Conservation (phyloP, 2,113 vertebrate species). For the Falco punctatus region DNA sequence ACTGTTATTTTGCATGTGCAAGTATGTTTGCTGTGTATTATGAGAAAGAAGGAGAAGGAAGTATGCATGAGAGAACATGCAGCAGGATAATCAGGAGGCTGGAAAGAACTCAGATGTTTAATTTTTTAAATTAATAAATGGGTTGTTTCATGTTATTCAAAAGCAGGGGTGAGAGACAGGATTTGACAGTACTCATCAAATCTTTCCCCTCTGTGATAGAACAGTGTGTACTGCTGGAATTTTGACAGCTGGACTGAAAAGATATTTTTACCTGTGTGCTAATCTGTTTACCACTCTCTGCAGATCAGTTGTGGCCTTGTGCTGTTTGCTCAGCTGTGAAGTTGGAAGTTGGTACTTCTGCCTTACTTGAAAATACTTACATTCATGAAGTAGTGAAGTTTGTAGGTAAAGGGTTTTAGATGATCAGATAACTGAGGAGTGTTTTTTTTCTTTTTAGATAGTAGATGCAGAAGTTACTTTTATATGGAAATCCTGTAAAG, state of each 20-base stretch:
- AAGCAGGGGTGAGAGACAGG: not conserved
- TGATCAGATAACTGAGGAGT: not conserved
- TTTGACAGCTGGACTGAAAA: not conserved
- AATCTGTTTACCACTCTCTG: fast-evolving
- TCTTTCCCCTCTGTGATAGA: not conserved
- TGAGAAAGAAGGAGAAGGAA: not conserved
- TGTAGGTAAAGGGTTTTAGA: not conserved
- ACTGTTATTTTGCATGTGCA: not conserved
- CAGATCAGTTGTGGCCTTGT: not conserved
- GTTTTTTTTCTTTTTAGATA: not conserved
- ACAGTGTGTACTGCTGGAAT: not conserved
- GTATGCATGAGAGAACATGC: not conserved
- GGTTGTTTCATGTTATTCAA: not conserved
- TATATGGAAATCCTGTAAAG: not conserved
- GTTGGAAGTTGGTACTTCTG: not conserved
- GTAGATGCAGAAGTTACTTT: not conserved
- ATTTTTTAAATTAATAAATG: not conserved
- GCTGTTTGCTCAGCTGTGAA: not conserved
- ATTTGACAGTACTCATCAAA: not conserved
- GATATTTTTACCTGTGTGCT: not conserved
- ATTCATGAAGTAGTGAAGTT: not conserved
- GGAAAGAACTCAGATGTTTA: not conserved
- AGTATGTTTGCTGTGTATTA: not conserved
- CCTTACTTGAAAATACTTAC: not conserved
- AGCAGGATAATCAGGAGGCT: not conserved